Evolutionary conservation across 2,797 vertebrate species (phyloP).

Genomic region (Semaprochilodus insignis): DNA sequence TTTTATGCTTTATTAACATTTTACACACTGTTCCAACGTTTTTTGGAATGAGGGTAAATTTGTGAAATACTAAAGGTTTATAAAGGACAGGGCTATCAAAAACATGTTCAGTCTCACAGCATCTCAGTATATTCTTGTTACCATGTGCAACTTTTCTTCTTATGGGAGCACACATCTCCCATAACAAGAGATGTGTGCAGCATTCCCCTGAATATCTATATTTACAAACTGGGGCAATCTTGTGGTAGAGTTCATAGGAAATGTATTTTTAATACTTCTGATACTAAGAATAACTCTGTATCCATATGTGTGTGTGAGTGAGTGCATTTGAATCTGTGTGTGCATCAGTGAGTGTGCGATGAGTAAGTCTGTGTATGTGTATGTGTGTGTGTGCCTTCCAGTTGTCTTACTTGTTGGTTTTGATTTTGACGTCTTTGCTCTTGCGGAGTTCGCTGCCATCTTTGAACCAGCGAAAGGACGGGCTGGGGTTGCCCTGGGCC

Average conservation of each 20-base stretch:
- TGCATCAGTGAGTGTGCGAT: constrained; percentile 1
- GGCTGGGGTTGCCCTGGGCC: constrained; percentile 90
- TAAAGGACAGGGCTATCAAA: not conserved
- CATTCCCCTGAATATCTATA: constrained; percentile 47
- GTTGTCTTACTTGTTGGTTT: constrained; percentile 90
- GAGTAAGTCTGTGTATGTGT: constrained; percentile 19
- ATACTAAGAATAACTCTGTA: constrained; percentile 53
- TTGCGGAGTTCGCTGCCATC: constrained; percentile 94
- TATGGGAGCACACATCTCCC: constrained; percentile 1
- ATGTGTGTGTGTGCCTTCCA: constrained; percentile 22
- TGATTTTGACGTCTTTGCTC: constrained; percentile 94
- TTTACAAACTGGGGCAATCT: constrained; percentile 58
- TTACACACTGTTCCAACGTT: no score
- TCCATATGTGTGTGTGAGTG: constrained; percentile 37
- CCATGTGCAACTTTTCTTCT: constrained; percentile 8
- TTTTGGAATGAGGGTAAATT: no score
- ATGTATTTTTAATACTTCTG: constrained; percentile 57
- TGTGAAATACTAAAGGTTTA: not conserved
- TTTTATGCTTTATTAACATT: no score
- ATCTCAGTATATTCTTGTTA: not conserved
- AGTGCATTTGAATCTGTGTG: constrained; percentile 18
- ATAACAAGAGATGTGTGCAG: constrained; percentile 30
- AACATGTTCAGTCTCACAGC: not conserved
- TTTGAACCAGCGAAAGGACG: constrained; percentile 96
- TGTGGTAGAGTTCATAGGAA: constrained; percentile 47